Percentiles rank a stretch among this genome's conserved stretches.
phyloP scores from a whole-genome alignment of 2,888 invertebrate genomes.

The Aphidius colemani region DNA sequence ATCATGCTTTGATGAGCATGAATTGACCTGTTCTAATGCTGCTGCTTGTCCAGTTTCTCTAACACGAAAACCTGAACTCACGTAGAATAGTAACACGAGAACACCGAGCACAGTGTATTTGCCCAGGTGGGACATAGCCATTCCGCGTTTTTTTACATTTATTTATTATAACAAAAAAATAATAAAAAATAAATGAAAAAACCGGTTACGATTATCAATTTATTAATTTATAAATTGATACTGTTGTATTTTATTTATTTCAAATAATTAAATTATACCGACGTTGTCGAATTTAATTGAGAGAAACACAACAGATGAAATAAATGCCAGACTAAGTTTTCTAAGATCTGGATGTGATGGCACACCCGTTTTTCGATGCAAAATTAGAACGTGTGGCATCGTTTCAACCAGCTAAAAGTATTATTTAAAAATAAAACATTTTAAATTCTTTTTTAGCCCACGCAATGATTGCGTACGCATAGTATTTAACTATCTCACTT shows the following conservation, averaged over 20 bases:
- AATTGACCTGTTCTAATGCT: conserved; percentile 28
- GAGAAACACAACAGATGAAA: conserved; percentile 12
- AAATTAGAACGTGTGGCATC: conserved; percentile 59
- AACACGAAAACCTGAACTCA: conserved; percentile 49
- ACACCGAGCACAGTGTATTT: conserved; percentile 43
- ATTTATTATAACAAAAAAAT: conserved; percentile 27
- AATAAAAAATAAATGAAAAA: conserved; percentile 5
- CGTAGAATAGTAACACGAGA: conserved; percentile 44
- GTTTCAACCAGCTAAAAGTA: conserved; percentile 56
- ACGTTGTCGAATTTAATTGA: not conserved
- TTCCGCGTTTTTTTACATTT: conserved; percentile 45
- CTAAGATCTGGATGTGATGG: conserved; percentile 25
- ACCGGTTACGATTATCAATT: not conserved
- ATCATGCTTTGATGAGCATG: conserved; percentile 37
- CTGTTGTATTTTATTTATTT: too few species aligned
- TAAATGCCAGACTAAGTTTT: conserved; percentile 27
- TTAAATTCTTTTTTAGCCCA: conserved; percentile 29
- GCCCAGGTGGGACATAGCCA: conserved; percentile 52
- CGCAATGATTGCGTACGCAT: too few species aligned
- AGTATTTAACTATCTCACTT: too few species aligned
- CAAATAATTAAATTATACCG: not conserved
- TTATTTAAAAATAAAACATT: conserved; percentile 58
- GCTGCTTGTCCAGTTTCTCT: conserved; percentile 42
- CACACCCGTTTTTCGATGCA: conserved; percentile 36
- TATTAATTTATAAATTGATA: too few species aligned